Base-by-base conservation (phyloP, 1,140 invertebrate species). In the Pinna nobilis region DNA sequence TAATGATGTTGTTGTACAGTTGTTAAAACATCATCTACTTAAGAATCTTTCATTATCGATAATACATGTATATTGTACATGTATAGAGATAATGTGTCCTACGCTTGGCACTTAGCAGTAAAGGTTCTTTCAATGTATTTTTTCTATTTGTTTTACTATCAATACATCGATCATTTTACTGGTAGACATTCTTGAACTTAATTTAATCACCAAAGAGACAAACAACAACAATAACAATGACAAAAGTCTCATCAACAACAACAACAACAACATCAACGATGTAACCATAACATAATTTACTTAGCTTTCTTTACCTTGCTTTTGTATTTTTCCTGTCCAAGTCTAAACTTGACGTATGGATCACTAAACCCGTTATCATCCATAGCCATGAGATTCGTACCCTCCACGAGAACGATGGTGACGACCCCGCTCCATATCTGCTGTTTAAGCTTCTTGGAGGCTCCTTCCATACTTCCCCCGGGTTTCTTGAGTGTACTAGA, bases 291-390 rank as follows among this genome's bases (percentile, higher is more conserved):
- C n/a, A n/a, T n/a, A n/a, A n/a, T n/a, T n/a, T n/a, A n/a, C n/a
- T n/a, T n/a, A n/a, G n/a, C n/a, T n/a, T n/a, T n/a, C n/a, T n/a
- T 5, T 59, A 97, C 95, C 90, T 98, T 97, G 86, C 96, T 98
- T 91, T 99, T 98, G 91, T 97, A 99, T 90, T 99, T 99, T 91
- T 99, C 98, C 84, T 95, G 96, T 74, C 97, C 97, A 84, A 99
- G 92, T 88, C 95, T 96, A 91, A 99, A 99, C 90, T 98, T 99
- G 82, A 97, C 96, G 86, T 98, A 99, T 55, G 96, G 96, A 89
- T 99, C 97, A 77, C 94, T 96, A 39, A 94, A 94, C 59, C 95
- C 94, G 85, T 98, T 97, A 77, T 96, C 92, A 86, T 97, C 95
- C 92, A 96, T 96, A 7, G 95, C 92, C 15, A 89, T 80, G 9